phyloP scores from a whole-genome alignment of 2,797 vertebrate genomes.

The Hyperoplus immaculatus region DNA sequence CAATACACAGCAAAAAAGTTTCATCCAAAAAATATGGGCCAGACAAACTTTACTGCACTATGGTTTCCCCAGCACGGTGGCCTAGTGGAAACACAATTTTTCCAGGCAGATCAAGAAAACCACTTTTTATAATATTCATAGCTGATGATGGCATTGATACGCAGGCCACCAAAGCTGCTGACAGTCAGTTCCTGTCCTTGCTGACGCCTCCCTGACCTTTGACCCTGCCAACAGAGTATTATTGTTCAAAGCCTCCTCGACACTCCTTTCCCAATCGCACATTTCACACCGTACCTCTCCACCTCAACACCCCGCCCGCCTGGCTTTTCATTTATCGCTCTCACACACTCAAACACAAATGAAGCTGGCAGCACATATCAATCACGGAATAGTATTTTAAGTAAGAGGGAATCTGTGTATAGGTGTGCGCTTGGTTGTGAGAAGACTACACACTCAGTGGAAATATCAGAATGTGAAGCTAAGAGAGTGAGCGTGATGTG shows the following conservation, averaged over 20 bases:
- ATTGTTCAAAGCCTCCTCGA: conserved; percentile 47
- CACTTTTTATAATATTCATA: conserved; percentile 39
- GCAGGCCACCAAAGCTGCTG: conserved; percentile 50
- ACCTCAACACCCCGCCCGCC: conserved; percentile 25
- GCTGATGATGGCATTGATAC: conserved; percentile 23
- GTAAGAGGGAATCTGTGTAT: conserved; percentile 47
- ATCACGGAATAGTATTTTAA: conserved; percentile 67
- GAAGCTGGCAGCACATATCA: conserved; percentile 45
- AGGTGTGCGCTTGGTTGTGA: conserved; percentile 29
- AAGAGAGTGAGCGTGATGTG: conserved; percentile 38
- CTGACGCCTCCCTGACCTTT: conserved; percentile 58
- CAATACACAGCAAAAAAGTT: background rate
- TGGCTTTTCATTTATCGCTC: conserved; percentile 46
- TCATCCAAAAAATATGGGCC: conserved; percentile 20
- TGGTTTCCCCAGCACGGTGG: conserved; percentile 33
- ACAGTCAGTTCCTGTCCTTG: conserved; percentile 58
- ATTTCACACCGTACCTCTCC: conserved; percentile 30
- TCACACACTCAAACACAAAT: conserved; percentile 22
- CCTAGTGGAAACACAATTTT: conserved; percentile 46
- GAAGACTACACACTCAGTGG: conserved; percentile 37
- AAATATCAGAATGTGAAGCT: conserved; percentile 51
- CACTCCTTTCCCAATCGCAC: conserved; percentile 30
- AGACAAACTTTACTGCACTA: conserved; percentile 28
- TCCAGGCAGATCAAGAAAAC: conserved; percentile 47
- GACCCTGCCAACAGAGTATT: conserved; percentile 43